Evolutionary conservation across 2,113 vertebrate species (phyloP).

Genomic region (Leptobrachium ailaonicum): DNA sequence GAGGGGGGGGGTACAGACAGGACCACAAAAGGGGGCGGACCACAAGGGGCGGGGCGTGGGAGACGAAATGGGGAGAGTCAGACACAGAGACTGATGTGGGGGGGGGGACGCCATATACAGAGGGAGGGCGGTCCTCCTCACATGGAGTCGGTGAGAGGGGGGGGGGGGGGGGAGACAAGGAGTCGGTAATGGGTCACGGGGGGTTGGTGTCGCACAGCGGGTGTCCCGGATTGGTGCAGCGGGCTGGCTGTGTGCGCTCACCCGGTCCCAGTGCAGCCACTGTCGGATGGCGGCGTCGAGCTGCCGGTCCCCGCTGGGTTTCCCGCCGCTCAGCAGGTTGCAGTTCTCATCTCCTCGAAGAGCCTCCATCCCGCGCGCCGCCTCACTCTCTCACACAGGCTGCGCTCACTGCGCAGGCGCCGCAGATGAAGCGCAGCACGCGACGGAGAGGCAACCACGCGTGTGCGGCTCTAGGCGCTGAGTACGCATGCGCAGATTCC

Average conservation of each 20-base stretch:
- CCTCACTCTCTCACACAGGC: too few relatives aligned
- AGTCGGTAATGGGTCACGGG: neutral
- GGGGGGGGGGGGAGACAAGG: neutral
- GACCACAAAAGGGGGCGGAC: too few relatives aligned
- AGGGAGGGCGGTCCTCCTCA: too few relatives aligned
- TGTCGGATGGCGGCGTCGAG: slow-evolving; percentile 77
- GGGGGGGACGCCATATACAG: neutral
- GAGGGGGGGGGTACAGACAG: too few relatives aligned
- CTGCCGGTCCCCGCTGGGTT: slow-evolving; percentile 75
- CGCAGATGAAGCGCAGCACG: too few relatives aligned
- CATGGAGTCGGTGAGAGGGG: neutral
- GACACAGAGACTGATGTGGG: neutral
- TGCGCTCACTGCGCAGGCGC: too few relatives aligned
- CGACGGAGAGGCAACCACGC: too few relatives aligned
- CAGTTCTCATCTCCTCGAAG: slow-evolving; percentile 73
- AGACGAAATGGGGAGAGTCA: too few relatives aligned
- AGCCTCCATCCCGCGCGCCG: slow-evolving; percentile 64
- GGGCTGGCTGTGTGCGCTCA: slow-evolving; percentile 52
- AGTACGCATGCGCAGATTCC: too few relatives aligned
- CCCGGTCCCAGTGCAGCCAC: slow-evolving; percentile 89
- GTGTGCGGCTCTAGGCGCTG: too few relatives aligned
- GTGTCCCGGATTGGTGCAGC: neutral
- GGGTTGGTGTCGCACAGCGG: neutral
- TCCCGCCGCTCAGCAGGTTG: slow-evolving; percentile 61
- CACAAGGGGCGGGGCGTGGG: too few relatives aligned